These are phyloP conservation scores for Rotaria sp. DNA, from an alignment of 2,888 invertebrate species.

Conservation along the genomic window DNA sequence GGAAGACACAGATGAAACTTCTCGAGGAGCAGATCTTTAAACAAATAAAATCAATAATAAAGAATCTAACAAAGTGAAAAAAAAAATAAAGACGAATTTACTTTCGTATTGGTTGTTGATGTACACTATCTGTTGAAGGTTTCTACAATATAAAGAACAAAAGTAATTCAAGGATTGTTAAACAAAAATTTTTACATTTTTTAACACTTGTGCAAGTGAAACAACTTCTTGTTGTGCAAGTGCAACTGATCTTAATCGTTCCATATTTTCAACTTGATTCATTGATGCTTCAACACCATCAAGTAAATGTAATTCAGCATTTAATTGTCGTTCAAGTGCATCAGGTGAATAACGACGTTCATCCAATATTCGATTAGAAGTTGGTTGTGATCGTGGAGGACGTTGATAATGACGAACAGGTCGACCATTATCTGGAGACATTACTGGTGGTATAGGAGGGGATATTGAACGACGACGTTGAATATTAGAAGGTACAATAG, in stretches of 20 bases:
- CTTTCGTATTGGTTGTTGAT: neutral
- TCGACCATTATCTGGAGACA: neutral
- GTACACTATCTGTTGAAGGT: neutral
- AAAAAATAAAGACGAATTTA: neutral
- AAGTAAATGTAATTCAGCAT: slow-evolving; percentile 62
- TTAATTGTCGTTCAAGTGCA: slow-evolving; percentile 61
- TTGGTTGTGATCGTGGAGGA: neutral
- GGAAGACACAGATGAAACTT: neutral
- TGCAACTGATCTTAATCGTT: slow-evolving; percentile 55
- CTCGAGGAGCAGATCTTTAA: neutral
- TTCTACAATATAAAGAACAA: neutral
- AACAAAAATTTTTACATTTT: neutral
- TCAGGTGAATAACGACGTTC: slow-evolving; percentile 61
- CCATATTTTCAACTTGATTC: slow-evolving; percentile 60
- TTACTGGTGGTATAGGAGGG: neutral
- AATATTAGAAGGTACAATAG: neutral
- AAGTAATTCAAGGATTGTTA: neutral
- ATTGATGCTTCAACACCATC: slow-evolving; percentile 63
- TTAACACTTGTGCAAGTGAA: slow-evolving; percentile 52
- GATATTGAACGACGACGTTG: neutral
- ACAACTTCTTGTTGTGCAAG: slow-evolving; percentile 55
- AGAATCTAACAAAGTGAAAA: too few species aligned
- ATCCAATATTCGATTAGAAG: slow-evolving; percentile 42
- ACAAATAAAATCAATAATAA: neutral
- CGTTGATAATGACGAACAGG: neutral